phyloP scores from a whole-genome alignment of 2,113 vertebrate species.

The Thomomys bottae region DNA sequence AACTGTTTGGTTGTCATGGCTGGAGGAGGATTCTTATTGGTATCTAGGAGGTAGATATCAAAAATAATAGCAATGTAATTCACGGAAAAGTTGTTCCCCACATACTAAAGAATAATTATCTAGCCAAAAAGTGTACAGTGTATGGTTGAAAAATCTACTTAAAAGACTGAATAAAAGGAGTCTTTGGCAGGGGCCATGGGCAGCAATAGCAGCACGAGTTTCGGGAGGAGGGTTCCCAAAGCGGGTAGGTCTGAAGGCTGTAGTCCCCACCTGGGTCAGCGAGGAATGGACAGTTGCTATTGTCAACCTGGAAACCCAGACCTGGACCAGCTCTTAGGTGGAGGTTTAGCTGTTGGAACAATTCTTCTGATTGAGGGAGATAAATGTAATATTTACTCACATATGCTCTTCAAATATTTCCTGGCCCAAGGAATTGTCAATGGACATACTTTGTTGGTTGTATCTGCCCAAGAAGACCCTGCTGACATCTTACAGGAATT shows the following conservation, averaged over 20 bases:
- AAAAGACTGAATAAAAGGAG: too few relatives aligned
- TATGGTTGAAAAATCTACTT: not conserved
- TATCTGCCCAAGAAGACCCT: slow-evolving; percentile 92
- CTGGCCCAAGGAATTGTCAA: slow-evolving; percentile 94
- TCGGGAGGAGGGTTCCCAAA: too few relatives aligned
- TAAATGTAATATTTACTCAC: slow-evolving; percentile 92
- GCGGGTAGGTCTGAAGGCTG: too few relatives aligned
- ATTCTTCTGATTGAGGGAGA: too few relatives aligned
- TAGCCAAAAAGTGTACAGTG: not conserved
- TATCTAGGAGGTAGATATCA: not conserved
- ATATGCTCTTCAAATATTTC: slow-evolving; percentile 94
- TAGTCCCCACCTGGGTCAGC: too few relatives aligned
- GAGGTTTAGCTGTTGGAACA: too few relatives aligned
- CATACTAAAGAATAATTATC: not conserved
- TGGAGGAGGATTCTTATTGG: not conserved
- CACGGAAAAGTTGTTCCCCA: not conserved
- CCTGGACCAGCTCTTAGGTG: too few relatives aligned
- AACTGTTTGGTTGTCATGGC: not conserved
- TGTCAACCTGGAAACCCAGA: too few relatives aligned
- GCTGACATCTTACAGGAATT: slow-evolving; percentile 93
- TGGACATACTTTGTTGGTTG: slow-evolving; percentile 92
- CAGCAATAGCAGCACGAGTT: too few relatives aligned
- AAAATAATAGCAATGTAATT: not conserved
- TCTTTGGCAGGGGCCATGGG: too few relatives aligned
- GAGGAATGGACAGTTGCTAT: too few relatives aligned